phyloP scores from a whole-genome alignment of 2,797 vertebrate species.

The Telmatherina bonti region DNA sequence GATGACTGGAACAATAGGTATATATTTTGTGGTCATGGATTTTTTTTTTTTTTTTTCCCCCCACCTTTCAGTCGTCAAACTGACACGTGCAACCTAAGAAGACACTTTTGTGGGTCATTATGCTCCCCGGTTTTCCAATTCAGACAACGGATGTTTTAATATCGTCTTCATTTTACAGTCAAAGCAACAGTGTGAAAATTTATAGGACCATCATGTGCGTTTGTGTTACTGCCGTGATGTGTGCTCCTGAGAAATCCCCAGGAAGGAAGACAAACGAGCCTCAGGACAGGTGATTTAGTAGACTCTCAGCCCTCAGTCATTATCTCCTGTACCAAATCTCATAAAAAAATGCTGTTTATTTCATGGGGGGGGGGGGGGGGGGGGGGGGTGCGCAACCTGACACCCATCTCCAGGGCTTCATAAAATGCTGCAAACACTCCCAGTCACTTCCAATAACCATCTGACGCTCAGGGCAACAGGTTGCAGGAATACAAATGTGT shows the following conservation, averaged over 20 bases:
- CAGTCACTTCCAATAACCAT: constrained; percentile 43
- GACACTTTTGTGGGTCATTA: constrained; percentile 6
- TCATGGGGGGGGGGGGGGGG: constrained; percentile 42
- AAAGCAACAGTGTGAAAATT: constrained; percentile 34
- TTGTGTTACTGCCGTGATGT: constrained; percentile 7
- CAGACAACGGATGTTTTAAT: neutral
- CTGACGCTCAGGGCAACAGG: constrained; percentile 50
- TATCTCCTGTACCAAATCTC: constrained; percentile 47
- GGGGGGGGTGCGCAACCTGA: constrained; percentile 47
- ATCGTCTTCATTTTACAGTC: constrained; percentile 24
- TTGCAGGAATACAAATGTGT: constrained; percentile 25
- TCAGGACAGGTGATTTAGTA: constrained; percentile 45
- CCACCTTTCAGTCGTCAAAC: neutral
- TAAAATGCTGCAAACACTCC: constrained; percentile 50
- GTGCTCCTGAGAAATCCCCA: constrained; percentile 34
- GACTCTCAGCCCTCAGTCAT: constrained; percentile 48
- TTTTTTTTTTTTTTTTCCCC: neutral
- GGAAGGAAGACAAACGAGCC: constrained; percentile 22
- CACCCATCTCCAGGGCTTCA: constrained; percentile 48
- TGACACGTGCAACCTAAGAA: neutral
- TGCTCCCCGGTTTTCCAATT: neutral
- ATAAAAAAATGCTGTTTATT: constrained; percentile 47
- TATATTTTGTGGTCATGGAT: neutral
- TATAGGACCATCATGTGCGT: constrained; percentile 33
- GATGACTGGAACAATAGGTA: neutral